These are phyloP conservation scores for Grallaria varia DNA, from an alignment of 2,113 vertebrate species.

Conservation along the genomic window DNA sequence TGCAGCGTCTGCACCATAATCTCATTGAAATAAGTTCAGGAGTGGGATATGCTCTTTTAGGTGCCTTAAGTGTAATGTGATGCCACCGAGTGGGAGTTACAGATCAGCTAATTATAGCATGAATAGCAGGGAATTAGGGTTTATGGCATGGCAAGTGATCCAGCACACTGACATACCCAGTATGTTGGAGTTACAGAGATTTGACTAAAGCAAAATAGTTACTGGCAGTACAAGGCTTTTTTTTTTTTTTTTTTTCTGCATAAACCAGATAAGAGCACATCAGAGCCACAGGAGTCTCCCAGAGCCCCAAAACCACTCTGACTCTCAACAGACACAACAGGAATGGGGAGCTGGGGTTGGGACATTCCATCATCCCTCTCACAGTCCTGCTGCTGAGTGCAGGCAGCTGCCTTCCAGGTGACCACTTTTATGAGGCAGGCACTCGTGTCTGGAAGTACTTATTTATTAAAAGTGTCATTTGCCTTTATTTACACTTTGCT, in stretches of 20 bases:
- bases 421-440: neutral
- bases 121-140: neutral
- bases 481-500: neutral
- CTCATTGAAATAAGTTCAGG: constrained; percentile 7
- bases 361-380: neutral
- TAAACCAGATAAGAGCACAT: neutral
- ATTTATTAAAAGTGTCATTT: neutral
- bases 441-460: neutral
- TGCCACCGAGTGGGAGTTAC: neutral
- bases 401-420: neutral
- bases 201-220: neutral
- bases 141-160: neutral
- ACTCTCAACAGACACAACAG: neutral
- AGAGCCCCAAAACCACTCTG: neutral
- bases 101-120: neutral
- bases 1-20: neutral
- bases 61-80: neutral
- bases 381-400: neutral
- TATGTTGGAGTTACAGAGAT: neutral
- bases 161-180: neutral
- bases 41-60: neutral
- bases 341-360: neutral
- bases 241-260: neutral
- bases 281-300: neutral
- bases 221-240: neutral